These are phyloP conservation scores for Lithobates pipiens DNA, from an alignment of 2,797 vertebrate genomes.

Conservation along the genomic window DNA sequence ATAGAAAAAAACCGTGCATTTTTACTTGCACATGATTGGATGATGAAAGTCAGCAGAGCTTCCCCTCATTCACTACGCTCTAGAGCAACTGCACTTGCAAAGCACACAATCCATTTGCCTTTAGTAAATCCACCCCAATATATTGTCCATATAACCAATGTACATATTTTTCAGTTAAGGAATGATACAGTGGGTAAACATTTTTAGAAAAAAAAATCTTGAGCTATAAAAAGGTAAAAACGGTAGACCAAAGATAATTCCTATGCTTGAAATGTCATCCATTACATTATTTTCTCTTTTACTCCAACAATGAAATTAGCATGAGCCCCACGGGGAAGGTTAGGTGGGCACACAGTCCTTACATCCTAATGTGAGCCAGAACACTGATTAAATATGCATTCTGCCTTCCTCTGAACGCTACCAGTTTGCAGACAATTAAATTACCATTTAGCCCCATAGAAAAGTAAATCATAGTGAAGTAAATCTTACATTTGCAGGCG, in stretches of 20 bases:
- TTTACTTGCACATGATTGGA: no score
- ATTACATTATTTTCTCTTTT: constrained; percentile 32
- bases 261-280: neutral
- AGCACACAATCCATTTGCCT: no score
- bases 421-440: constrained; percentile 65
- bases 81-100: no score
- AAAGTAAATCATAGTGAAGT: constrained; percentile 60
- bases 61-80: no score
- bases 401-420: constrained; percentile 46
- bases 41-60: no score
- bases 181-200: no score
- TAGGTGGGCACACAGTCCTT: constrained; percentile 31
- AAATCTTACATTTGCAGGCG: constrained; percentile 65
- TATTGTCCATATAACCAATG: no score
- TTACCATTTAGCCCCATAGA: constrained; percentile 63
- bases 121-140: no score
- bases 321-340: constrained; percentile 22
- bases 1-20: no score
- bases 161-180: no score
- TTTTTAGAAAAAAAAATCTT: no score
- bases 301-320: constrained; percentile 41
- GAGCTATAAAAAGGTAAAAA: neutral
- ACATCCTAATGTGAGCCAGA: constrained; percentile 25
- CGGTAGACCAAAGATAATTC: neutral
- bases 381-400: constrained; percentile 54